These are phyloP conservation scores for Xiphophorus couchianus DNA, from an alignment of 2,113 vertebrate genomes.

Conservation along the genomic window DNA sequence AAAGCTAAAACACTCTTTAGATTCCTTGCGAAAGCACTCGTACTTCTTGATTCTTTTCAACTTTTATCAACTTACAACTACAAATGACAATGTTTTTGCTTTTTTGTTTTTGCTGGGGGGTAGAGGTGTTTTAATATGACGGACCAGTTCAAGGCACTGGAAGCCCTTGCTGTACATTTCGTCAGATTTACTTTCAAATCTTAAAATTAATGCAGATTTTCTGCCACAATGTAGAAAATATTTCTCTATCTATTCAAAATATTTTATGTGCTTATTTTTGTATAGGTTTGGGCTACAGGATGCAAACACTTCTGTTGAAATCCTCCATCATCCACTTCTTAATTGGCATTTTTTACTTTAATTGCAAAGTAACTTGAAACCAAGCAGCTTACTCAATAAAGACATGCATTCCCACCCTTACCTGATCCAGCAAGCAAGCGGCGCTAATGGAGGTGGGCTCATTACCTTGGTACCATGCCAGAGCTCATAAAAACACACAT, in stretches of 20 bases:
- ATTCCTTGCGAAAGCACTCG: too few relatives aligned
- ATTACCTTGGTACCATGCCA: conserved; percentile 67
- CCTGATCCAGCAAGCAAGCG: conserved; percentile 59
- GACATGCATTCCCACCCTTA: conserved; percentile 56
- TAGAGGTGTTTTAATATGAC: too few relatives aligned
- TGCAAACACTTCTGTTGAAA: conserved; percentile 14
- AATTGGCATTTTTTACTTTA: conserved; percentile 65
- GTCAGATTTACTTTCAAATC: too few relatives aligned
- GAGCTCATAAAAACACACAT: conserved; percentile 68
- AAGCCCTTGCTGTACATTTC: too few relatives aligned
- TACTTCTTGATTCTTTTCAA: too few relatives aligned
- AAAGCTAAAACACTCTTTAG: too few relatives aligned
- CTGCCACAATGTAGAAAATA: background rate
- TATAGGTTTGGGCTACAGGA: background rate
- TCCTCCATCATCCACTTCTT: conserved; percentile 37
- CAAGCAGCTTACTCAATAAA: conserved; percentile 64
- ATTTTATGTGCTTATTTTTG: background rate
- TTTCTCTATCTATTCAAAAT: background rate
- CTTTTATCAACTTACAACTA: too few relatives aligned
- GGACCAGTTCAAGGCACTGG: too few relatives aligned
- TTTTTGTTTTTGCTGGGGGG: too few relatives aligned
- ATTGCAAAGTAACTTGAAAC: conserved; percentile 62
- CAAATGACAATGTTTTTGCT: too few relatives aligned
- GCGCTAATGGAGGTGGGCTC: conserved; percentile 44
- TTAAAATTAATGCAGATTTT: background rate